These are phyloP conservation scores for Elachura formosa DNA, from an alignment of 2,113 vertebrate genomes.

Conservation along the genomic window DNA sequence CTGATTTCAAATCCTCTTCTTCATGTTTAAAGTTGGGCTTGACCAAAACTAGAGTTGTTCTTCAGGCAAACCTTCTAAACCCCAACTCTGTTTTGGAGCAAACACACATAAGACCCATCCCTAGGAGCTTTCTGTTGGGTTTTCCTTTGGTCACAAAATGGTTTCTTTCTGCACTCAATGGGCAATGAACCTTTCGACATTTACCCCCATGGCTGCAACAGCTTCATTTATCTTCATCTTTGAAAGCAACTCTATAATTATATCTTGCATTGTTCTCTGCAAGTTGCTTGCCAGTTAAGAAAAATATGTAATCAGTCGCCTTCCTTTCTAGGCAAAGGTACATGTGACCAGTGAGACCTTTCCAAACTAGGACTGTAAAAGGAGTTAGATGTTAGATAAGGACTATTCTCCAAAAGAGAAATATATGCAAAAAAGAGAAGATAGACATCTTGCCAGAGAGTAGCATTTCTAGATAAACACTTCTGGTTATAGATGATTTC, in stretches of 20 bases:
- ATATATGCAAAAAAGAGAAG: constrained; percentile 49
- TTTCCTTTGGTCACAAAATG: not conserved
- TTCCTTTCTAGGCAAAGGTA: constrained; percentile 72
- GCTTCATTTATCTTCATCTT: constrained; percentile 64
- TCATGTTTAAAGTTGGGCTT: not conserved
- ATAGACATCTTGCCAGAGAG: constrained; percentile 71
- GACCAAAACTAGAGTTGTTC: not conserved
- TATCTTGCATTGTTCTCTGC: constrained; percentile 71
- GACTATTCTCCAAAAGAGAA: constrained; percentile 61
- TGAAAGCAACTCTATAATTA: constrained; percentile 66
- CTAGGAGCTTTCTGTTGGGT: not conserved
- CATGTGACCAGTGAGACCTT: constrained; percentile 76
- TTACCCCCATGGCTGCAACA: constrained; percentile 12
- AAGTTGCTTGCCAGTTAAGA: constrained; percentile 49
- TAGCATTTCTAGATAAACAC: constrained; percentile 73
- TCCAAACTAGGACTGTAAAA: constrained; percentile 67
- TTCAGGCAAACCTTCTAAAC: not conserved
- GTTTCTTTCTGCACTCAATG: not conserved
- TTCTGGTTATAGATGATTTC: constrained; percentile 72
- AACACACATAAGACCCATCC: not conserved
- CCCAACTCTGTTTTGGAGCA: not conserved
- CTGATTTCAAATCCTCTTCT: not conserved
- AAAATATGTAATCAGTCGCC: constrained; percentile 65
- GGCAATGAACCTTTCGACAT: constrained; percentile 33
- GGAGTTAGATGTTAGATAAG: constrained; percentile 71